Percentiles rank a stretch among this genome's conserved stretches.
Conservation (phyloP, 2,797 vertebrate species). For the Galagoides demidoff region DNA sequence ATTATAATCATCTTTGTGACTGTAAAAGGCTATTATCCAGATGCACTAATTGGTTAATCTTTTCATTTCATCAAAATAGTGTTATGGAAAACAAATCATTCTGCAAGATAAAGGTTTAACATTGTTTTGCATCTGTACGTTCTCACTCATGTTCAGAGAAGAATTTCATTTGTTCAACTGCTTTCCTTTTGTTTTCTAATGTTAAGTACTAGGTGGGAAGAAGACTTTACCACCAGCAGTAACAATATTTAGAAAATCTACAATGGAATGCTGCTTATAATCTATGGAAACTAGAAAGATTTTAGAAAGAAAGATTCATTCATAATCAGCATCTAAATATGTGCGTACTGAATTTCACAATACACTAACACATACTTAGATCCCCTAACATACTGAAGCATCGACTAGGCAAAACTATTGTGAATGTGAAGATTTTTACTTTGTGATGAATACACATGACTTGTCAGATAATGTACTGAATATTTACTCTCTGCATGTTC, state of each 20-base stretch:
- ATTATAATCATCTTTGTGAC: neutral
- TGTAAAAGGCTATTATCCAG: conserved; percentile 34
- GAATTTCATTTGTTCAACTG: neutral
- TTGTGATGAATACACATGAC: neutral
- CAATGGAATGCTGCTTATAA: neutral
- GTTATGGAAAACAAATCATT: conserved; percentile 30
- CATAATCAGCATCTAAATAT: neutral
- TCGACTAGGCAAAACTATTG: conserved; percentile 25
- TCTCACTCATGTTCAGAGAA: conserved; percentile 40
- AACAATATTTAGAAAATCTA: neutral
- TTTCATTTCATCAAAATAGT: conserved; percentile 37
- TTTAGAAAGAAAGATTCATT: conserved; percentile 36
- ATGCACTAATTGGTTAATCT: neutral
- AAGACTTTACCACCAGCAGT: neutral
- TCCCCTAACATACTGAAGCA: conserved; percentile 18
- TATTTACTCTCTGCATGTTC: conserved; percentile 14
- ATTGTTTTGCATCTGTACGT: neutral
- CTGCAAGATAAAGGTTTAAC: conserved; percentile 10
- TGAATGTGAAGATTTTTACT: conserved; percentile 46
- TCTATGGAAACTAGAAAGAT: neutral
- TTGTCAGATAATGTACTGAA: conserved; percentile 23
- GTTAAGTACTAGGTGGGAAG: neutral
- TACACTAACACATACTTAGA: conserved; percentile 29
- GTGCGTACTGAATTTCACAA: conserved; percentile 17
- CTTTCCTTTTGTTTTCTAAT: neutral